Percentiles rank a stretch among this genome's conserved stretches.
phyloP scores from a whole-genome alignment of 2,888 invertebrate species.

The Thereva nobilitata region DNA sequence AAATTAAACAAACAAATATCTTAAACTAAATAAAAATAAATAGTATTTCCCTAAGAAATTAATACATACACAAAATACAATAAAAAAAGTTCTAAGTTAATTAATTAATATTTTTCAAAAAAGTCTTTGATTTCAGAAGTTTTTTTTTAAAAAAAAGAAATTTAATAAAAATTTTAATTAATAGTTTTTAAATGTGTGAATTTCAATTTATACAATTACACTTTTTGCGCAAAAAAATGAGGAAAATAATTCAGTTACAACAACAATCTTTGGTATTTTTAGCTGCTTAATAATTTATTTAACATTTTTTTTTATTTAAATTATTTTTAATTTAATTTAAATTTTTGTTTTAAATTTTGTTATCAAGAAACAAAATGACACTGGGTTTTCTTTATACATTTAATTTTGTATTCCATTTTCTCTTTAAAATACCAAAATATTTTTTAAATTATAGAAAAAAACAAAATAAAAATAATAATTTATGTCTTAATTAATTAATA shows the following conservation, averaged over 20 bases:
- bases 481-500: too few relatives aligned
- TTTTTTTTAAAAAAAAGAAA: conserved; percentile 5
- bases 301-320: conserved; percentile 1
- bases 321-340: background rate
- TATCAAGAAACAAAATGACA: background rate
- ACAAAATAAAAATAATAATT: too few relatives aligned
- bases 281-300: conserved; percentile 36
- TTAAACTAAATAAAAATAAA: conserved; percentile 5
- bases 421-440: too few relatives aligned
- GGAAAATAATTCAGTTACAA: background rate
- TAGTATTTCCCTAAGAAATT: conserved; percentile 14
- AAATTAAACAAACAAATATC: conserved; percentile 20
- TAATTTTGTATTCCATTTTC: too few relatives aligned
- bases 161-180: conserved; percentile 5
- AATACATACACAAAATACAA: conserved; percentile 4
- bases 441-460: too few relatives aligned
- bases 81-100: too few relatives aligned
- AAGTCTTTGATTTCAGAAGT: background rate
- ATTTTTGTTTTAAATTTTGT: background rate
- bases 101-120: too few relatives aligned
- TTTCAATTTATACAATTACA: background rate
- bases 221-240: too few relatives aligned
- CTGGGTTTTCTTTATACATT: background rate
- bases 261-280: conserved; percentile 40
- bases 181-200: background rate